Evolutionary conservation across 2,797 vertebrate genomes (phyloP), one percentile per base, ranked within the genome.

Genomic region (Limosa lapponica): DNA sequence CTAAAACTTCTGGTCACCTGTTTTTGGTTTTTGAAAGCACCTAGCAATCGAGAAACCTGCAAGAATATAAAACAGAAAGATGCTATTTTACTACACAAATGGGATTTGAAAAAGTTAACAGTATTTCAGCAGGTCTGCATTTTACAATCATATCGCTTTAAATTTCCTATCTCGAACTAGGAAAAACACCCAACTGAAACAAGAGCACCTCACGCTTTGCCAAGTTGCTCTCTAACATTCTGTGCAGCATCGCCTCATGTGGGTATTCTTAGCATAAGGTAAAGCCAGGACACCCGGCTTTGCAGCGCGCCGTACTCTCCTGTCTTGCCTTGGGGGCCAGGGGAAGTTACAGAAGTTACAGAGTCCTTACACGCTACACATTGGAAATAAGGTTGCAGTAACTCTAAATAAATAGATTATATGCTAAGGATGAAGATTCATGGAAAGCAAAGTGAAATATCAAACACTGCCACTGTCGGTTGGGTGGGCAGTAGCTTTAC

Each of bases 41-140:
- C 98, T 87, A 99, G 97, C 74, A 98, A 97, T 85, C 98, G 98
- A 80, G 98, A 98, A 93, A 99, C 98, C 99, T 99, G 96, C 64
- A 91, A 93, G 55, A 96, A 86, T 62, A 97, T 51, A 77, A 75
- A 93, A 8, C 55, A 91, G 49, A 59, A 65, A 66, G 10, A 90
- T 12, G 46, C 3, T 58, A 13, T 75, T 78, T 93, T 72, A 83
- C 36, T 20, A 67, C 54, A 84, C 24, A 46, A 71, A 65, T 3
- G 2, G 2, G 6, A 67, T 54, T 88, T 79, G 13, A 1, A 27
- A 41, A 52, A 49, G n/a, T 44, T 64, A 59, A 24, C 58, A 65
- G 14, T 8, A 64, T 23, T 24, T 39, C 34, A 55, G 20, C 27
- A 67, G 73, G 37, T 6, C 37, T 54, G 11, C 51, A 34, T 84